Conservation (phyloP, 2,888 invertebrate species). For the Hesperia comma region DNA sequence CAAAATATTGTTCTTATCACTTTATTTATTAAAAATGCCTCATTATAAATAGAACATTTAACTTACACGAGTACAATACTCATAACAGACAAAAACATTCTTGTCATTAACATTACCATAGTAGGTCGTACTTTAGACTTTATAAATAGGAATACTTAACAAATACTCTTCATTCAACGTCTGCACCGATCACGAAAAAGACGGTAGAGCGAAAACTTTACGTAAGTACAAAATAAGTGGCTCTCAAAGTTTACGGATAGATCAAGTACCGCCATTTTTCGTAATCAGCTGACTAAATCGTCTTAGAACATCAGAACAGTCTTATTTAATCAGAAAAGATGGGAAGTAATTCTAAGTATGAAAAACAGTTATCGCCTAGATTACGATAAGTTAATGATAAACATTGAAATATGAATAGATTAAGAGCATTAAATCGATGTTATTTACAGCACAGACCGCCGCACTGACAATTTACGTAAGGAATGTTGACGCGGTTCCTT, state of each 20-base stretch:
- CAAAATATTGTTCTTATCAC: conserved; percentile 49
- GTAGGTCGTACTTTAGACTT: conserved; percentile 55
- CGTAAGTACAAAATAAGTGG: conserved; percentile 32
- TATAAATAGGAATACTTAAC: conserved; percentile 57
- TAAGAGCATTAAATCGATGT: conserved; percentile 39
- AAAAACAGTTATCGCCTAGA: conserved; percentile 36
- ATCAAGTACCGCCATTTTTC: conserved; percentile 33
- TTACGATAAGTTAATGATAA: conserved; percentile 43
- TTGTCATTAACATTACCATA: conserved; percentile 49
- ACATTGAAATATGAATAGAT: conserved; percentile 60
- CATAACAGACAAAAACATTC: conserved; percentile 61
- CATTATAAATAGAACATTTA: conserved; percentile 78
- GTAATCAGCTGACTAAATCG: conserved; percentile 27
- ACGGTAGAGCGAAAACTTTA: conserved; percentile 12
- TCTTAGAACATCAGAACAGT: conserved; percentile 60
- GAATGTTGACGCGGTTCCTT: conserved; percentile 46
- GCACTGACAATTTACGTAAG: conserved; percentile 42
- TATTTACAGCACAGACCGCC: conserved; percentile 41
- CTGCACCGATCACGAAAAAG: conserved; percentile 55
- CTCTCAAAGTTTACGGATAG: conserved; percentile 13
- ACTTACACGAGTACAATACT: conserved; percentile 63
- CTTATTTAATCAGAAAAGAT: conserved; percentile 58
- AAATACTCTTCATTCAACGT: conserved; percentile 48
- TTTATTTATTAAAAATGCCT: conserved; percentile 79
- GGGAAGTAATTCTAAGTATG: conserved; percentile 27